Evolutionary conservation across 2,113 vertebrate genomes (phyloP).

Genomic region (Hippocampus guttulatus): DNA sequence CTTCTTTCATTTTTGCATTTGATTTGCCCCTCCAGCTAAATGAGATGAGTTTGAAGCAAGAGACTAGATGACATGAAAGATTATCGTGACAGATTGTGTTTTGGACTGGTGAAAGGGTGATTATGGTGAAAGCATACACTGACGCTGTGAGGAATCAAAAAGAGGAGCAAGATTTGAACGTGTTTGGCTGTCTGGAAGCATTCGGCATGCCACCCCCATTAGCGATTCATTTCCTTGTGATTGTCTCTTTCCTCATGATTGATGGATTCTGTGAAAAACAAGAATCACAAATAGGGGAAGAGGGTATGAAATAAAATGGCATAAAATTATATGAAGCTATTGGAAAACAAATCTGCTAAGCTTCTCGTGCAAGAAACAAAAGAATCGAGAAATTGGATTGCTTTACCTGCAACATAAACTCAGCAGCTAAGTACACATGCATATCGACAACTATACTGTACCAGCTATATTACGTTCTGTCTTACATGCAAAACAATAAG

Average conservation of each 20-base stretch:
- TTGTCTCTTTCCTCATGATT: slow-evolving; percentile 57
- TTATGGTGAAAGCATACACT: slow-evolving; percentile 34
- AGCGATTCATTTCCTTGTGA: slow-evolving; percentile 46
- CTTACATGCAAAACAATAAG: not conserved
- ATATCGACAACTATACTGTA: not conserved
- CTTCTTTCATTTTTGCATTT: slow-evolving; percentile 19
- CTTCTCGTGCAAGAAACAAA: not conserved
- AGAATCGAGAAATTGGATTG: not conserved
- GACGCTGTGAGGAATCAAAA: slow-evolving; percentile 29
- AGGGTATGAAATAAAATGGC: slow-evolving; percentile 15
- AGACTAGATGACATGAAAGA: slow-evolving; percentile 57
- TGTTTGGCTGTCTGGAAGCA: slow-evolving; percentile 29
- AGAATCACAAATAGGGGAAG: slow-evolving; percentile 39
- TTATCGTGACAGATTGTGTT: slow-evolving; percentile 71
- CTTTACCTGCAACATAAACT: not conserved
- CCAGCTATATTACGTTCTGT: not conserved
- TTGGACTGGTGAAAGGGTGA: slow-evolving; percentile 27
- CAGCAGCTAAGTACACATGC: not conserved
- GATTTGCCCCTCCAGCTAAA: slow-evolving; percentile 34
- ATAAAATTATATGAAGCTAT: slow-evolving; percentile 4
- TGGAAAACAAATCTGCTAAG: slow-evolving; percentile 8
- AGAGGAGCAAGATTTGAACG: slow-evolving; percentile 31
- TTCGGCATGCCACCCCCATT: slow-evolving; percentile 15
- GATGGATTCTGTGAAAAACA: slow-evolving; percentile 47
- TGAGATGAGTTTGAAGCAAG: slow-evolving; percentile 46